These are phyloP conservation scores for Paramormyrops kingsleyae DNA, from an alignment of 2,113 vertebrate species.

Conservation along the genomic window DNA sequence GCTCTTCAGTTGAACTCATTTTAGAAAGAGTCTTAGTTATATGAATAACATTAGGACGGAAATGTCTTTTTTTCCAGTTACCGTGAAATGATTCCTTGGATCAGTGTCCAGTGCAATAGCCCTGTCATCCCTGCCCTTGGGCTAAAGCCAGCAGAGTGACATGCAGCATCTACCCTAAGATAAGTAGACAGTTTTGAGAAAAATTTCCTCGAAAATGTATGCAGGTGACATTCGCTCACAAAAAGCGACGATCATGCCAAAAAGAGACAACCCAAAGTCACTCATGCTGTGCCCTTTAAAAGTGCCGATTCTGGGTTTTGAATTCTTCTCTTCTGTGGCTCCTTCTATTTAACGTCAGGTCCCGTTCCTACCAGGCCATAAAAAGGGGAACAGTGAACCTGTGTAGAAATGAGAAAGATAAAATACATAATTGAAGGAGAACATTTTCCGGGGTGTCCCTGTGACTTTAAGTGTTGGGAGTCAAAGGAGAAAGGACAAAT, in stretches of 20 bases:
- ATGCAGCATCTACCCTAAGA: constrained; percentile 4
- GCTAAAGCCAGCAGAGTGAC: background rate
- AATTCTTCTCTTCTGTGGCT: background rate
- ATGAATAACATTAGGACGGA: background rate
- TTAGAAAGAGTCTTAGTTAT: background rate
- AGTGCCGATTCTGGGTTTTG: constrained; percentile 19
- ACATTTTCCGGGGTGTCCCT: background rate
- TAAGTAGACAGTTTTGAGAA: constrained; percentile 14
- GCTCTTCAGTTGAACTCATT: background rate
- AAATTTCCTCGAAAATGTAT: constrained; percentile 1
- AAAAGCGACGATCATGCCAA: constrained; percentile 6
- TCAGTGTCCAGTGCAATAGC: background rate
- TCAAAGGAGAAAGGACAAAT: constrained; percentile 13
- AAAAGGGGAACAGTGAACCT: constrained; percentile 8
- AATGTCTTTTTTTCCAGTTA: background rate
- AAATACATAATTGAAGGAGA: constrained; percentile 17
- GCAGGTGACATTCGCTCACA: constrained; percentile 11
- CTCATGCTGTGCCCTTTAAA: constrained; percentile 18
- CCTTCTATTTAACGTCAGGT: constrained; percentile 13
- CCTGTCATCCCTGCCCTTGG: background rate
- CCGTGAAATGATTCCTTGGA: background rate
- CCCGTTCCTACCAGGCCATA: background rate
- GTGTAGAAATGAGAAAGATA: constrained; percentile 12
- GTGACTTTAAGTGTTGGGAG: constrained; percentile 10
- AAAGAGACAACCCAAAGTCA: constrained; percentile 13